Percentiles rank a stretch among this genome's conserved stretches.
Conservation (phyloP, 2,797 vertebrate genomes). For the Aselliscus stoliczkanus region DNA sequence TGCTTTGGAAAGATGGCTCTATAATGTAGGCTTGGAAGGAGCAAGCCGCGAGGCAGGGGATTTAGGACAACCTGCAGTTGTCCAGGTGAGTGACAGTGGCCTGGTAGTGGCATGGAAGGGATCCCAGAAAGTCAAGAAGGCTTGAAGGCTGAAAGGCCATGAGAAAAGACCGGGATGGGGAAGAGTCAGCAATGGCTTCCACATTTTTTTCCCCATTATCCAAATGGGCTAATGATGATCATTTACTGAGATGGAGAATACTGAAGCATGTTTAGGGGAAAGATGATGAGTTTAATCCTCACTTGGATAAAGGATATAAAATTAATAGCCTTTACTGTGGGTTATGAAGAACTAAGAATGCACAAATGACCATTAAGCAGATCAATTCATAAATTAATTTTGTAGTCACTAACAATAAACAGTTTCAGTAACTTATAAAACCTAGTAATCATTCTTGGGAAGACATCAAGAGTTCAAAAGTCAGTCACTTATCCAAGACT, state of each 20-base stretch:
- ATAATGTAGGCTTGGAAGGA: background rate
- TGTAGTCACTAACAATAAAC: background rate
- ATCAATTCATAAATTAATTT: background rate
- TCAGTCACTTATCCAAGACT: background rate
- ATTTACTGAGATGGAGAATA: background rate
- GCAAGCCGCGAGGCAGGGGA: background rate
- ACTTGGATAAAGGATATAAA: constrained; percentile 4
- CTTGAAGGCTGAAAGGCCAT: background rate
- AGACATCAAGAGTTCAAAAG: background rate
- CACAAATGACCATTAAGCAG: background rate
- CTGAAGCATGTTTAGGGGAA: background rate
- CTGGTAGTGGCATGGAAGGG: background rate
- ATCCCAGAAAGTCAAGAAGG: background rate
- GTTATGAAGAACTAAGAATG: background rate
- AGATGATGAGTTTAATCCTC: background rate
- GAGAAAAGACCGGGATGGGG: background rate
- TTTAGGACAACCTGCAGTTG: background rate
- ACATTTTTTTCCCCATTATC: background rate
- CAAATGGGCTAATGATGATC: background rate
- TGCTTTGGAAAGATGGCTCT: background rate
- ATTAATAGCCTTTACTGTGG: background rate
- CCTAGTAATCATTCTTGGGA: background rate
- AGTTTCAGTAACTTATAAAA: background rate
- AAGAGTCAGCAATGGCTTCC: background rate
- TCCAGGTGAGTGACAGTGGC: background rate